phyloP scores from a whole-genome alignment of 2,888 invertebrate species.

The Colletes collaris region DNA sequence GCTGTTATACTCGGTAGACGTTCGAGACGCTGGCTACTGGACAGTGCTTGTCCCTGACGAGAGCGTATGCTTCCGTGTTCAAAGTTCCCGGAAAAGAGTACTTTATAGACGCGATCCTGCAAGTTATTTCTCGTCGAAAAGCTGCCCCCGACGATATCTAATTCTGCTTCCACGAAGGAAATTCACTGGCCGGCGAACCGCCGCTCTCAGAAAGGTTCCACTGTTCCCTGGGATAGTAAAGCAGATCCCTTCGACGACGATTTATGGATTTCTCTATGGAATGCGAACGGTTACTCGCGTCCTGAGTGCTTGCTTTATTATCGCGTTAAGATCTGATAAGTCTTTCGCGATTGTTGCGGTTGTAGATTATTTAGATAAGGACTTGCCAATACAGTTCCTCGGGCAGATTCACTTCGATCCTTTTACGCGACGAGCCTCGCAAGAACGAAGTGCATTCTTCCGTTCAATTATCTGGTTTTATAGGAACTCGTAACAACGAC shows the following conservation, averaged over 20 bases:
- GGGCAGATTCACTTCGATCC: too few relatives aligned
- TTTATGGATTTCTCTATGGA: constrained; percentile 26
- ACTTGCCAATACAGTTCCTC: not conserved
- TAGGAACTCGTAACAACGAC: too few relatives aligned
- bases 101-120: constrained; percentile 39
- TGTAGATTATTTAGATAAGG: not conserved
- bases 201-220: constrained; percentile 3
- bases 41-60: constrained; percentile 56
- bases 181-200: not conserved
- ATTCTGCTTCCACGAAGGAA: constrained; percentile 34
- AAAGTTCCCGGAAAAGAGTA: constrained; percentile 51
- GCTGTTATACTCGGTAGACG: constrained; percentile 63
- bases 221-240: not conserved
- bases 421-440: too few relatives aligned
- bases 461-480: too few relatives aligned
- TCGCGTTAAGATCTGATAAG: not conserved
- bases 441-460: too few relatives aligned
- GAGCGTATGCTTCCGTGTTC: constrained; percentile 54
- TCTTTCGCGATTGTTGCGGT: not conserved
- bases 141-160: constrained; percentile 20
- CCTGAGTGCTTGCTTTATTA: not conserved
- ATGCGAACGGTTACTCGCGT: constrained; percentile 7
- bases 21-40: constrained; percentile 63
- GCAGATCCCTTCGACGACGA: not conserved
- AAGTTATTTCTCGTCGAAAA: constrained; percentile 38